These are phyloP conservation scores for Leptosomus discolor DNA, from an alignment of 2,113 vertebrate genomes.

Conservation along the genomic window DNA sequence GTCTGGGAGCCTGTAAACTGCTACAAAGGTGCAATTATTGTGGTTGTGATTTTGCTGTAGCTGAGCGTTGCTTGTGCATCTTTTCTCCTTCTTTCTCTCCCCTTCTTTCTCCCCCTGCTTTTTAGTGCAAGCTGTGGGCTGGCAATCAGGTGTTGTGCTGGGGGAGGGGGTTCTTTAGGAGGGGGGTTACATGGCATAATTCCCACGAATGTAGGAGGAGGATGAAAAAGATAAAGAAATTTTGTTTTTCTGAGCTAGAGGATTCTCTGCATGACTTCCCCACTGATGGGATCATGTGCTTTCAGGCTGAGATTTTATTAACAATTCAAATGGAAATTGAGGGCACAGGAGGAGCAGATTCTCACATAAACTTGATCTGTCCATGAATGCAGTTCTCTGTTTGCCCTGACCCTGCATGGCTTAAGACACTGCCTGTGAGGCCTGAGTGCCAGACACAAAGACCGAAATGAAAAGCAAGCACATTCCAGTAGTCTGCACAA, in stretches of 20 bases:
- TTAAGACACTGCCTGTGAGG: conserved; percentile 86
- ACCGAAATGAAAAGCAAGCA: conserved; percentile 84
- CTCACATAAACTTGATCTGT: conserved; percentile 98
- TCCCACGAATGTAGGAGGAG: conserved; percentile 77
- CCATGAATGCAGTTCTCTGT: conserved; percentile 96
- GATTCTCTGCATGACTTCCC: conserved; percentile 85
- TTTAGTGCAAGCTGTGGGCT: neutral
- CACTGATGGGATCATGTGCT: conserved; percentile 85
- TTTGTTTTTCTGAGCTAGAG: conserved; percentile 79
- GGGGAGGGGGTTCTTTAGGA: conserved; percentile 33
- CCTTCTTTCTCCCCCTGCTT: neutral
- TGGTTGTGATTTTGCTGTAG: conserved; percentile 40
- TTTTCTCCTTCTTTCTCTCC: conserved; percentile 16
- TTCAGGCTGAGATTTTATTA: conserved; percentile 88
- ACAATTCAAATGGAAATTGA: conserved; percentile 99
- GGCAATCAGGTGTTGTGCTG: conserved; percentile 71
- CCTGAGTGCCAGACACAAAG: conserved; percentile 84
- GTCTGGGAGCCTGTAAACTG: conserved; percentile 40
- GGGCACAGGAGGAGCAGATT: conserved; percentile 91
- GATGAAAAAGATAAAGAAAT: conserved; percentile 81
- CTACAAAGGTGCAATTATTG: conserved; percentile 48
- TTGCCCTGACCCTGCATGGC: conserved; percentile 88
- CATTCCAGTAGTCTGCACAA: conserved; percentile 85
- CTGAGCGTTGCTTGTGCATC: conserved; percentile 12
- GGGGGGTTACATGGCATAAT: conserved; percentile 70